Base-by-base conservation (phyloP, 2,888 invertebrate species). In the Elgonia sp. region DNA sequence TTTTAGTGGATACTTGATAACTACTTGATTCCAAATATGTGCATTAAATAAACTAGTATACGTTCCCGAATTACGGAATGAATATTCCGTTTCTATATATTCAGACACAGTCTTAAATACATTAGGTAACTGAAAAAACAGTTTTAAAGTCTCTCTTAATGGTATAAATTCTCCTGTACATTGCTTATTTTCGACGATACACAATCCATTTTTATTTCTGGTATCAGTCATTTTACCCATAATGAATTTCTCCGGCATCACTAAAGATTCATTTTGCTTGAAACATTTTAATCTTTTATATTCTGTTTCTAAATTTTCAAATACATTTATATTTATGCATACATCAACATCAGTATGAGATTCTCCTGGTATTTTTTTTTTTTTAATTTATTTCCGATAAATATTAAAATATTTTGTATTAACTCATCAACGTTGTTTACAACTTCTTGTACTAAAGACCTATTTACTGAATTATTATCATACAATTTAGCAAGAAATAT, bases 31-130 rank as follows among this genome's bases (percentile, higher is more conserved):
- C 86, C 83, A 83, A 21, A 69, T 3, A 20, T 37, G n/a, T 57
- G 77, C 86, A 42, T 87, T 76, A 65, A 77, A 83, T 62, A 87
- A 70, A 83, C 82, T 87, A 12, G 77, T 65, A 62, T 72, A 62
- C 29, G 21, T 77, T 8, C 42, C 76, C 20, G 29, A 63, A 1
- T 57, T 65, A 29, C 9, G 53, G 16, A 40, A 60, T 42, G 53
- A 80, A 7, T 6, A 21, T 57, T 80, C 57, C 9, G 39, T 1
- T 42, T 60, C 9, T 39, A 69, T 69, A 69, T 29, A 69, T 42
- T 69, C 18, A 14, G 40, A 40, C 29, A 69, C 10, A 8, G 69
- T 69, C n/a, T 67, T 18, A 55, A 80, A 80, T 3, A 80, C 67
- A 57, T 42, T 20, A 14, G 40, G 69, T 40, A 69, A 55, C n/a